Evolutionary conservation across 2,888 invertebrate species (phyloP), one percentile per base, ranked within the genome.

Genomic region (Cylindroiulus punctatus): DNA sequence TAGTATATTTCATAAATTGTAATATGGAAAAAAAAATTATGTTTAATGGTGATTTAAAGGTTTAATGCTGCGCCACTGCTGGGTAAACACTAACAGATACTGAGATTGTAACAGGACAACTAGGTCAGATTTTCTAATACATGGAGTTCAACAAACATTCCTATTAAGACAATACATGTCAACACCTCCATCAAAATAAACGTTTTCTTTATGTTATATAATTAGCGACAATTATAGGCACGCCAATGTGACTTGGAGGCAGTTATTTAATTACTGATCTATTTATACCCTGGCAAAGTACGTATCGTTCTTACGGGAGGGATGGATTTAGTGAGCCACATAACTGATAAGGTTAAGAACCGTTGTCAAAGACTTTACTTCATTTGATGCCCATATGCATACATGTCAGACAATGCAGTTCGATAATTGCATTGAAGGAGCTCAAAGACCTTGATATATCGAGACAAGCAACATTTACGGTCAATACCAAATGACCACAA

Each of bases 311-410:
- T 65, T 65, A 10, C 12, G 26, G 26, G 22, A 65, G 65, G 65
- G 26, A 26, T 65, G 12, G 10, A 26, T 65, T 44, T 44, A 44
- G 44, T 65, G 65, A 65, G 65, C 65, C 26, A 26, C 7, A 65
- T 65, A 44, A 65, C 65, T 26, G 65, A 65, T 65, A 26, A 65
- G 22, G 65, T 65, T 65, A 65, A 65, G 65, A 65, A 65, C 65
- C 22, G 26, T 10, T 26, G 65, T 65, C 65, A 57, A 57, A 57
- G 57, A 57, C 57, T 22, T 57, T 57, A 17, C 47, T 47, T 17
- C 17, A n/a, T 14, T 8, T 44, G 4, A n/a, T 52, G 19, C n/a
- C 3, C 65, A 65, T 26, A 12, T 65, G 26, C 65, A 65, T 65
- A 26, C 26, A 65, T 65, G 65, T 10, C 65, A 65, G 26, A 10